phyloP scores from a whole-genome alignment of 2,113 vertebrate genomes.

The Lasiurus borealis region DNA sequence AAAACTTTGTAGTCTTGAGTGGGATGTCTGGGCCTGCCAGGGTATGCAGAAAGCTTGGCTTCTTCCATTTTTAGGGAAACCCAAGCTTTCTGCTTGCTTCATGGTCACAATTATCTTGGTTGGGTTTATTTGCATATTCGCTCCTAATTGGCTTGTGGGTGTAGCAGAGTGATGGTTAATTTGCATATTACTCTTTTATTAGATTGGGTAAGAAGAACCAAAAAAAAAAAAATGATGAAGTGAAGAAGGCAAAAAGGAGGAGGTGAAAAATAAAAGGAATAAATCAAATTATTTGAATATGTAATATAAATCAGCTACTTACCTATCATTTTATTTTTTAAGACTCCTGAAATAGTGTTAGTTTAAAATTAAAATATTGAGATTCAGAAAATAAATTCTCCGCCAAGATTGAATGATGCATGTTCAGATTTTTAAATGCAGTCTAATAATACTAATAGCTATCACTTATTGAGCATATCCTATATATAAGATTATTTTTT shows the following conservation, averaged over 20 bases:
- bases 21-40: no score
- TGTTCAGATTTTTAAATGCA: not conserved
- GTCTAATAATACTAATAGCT: not conserved
- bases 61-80: no score
- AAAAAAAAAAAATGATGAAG: not conserved
- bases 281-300: not conserved
- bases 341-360: not conserved
- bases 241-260: not conserved
- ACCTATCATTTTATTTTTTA: not conserved
- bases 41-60: no score
- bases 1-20: no score
- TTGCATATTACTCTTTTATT: no score
- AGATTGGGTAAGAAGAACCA: not conserved
- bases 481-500: not conserved
- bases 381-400: not conserved
- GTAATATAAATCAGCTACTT: not conserved
- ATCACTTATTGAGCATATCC: not conserved
- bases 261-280: not conserved
- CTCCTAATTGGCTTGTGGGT: no score
- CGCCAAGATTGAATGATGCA: not conserved
- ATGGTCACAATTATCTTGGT: no score
- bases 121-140: no score
- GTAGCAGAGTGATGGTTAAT: no score
- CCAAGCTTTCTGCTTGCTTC: no score
- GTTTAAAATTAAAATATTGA: conserved; percentile 31